Base-by-base conservation (phyloP, 1,140 invertebrate genomes). In the Drosophila jambulina region DNA sequence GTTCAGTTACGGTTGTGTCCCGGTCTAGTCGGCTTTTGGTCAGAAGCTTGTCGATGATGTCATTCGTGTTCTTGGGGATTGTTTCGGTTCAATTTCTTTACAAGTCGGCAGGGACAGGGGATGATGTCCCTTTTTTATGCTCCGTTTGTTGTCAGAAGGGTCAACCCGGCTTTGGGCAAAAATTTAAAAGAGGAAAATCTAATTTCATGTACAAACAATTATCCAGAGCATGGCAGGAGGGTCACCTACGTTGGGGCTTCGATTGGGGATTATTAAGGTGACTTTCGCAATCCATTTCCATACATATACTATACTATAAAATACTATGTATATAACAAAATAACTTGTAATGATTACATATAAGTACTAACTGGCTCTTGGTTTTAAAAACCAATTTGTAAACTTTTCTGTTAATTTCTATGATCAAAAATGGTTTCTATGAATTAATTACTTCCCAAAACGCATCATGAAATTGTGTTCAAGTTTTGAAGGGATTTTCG, bases 21-120 rank as follows among this genome's bases (percentile, higher is more conserved):
- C 59, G 29, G 67, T 25, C 65, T 68, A 62, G 74, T 53, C 59
- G 49, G 80, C 80, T 83, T 83, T 75, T 78, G 75, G 57, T 70
- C 69, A 56, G 9, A 19, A 27, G 67, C 23, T 53, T 68, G 62
- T 70, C 67, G 67, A 43, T 53, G 67, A 67, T 53, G 67, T 69
- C 60, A 46, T 53, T 53, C 61, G 61, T 51, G 61, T 65, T 67
- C 46, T 29, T 65, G 67, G 36, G 67, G 67, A 69, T 65, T 69
- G 61, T 53, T 17, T 12, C 27, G 53, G 38, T 53, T 43, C 46
- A 15, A 36, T 17, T 4, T 8, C 23, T 2, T 0, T 1, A 3
- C 6, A 59, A 72, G 43, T 27, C 25, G 29, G 63, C 19, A 34
- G 27, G n/a, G 32, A 43, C 0, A 10, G 7, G 15, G 29, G 15